These are phyloP conservation scores for Diogma glabrata DNA, from an alignment of 2,888 invertebrate species.

Conservation along the genomic window DNA sequence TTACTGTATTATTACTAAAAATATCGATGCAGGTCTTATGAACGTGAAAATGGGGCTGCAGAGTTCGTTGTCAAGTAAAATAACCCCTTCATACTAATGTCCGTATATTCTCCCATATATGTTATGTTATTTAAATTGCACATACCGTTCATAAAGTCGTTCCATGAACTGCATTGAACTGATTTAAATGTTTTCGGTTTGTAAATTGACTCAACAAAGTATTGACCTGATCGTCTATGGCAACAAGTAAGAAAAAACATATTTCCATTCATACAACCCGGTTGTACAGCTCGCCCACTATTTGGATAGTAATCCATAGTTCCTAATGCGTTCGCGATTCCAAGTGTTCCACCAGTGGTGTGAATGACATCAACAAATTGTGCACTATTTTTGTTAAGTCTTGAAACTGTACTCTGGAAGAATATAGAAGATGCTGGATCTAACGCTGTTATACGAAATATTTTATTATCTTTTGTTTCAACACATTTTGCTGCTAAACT, in stretches of 20 bases:
- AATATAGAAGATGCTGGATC: too few species aligned
- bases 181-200: constrained; percentile 41
- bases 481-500: background rate
- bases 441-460: background rate
- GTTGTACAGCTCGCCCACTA: constrained; percentile 52
- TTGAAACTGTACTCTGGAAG: background rate
- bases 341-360: constrained; percentile 10
- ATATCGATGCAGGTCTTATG: constrained; percentile 17
- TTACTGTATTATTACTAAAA: background rate
- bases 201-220: constrained; percentile 51
- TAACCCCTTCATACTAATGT: constrained; percentile 38
- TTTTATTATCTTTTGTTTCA: background rate
- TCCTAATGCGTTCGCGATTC: constrained; percentile 41
- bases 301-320: constrained; percentile 68
- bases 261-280: constrained; percentile 44
- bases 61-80: constrained; percentile 49
- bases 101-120: constrained; percentile 46
- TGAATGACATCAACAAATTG: constrained; percentile 6
- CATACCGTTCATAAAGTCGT: constrained; percentile 25
- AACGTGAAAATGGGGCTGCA: constrained; percentile 43
- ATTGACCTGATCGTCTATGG: constrained; percentile 50
- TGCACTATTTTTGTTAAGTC: background rate
- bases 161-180: constrained; percentile 44
- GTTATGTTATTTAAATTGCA: constrained; percentile 28
- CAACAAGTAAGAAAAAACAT: constrained; percentile 39